These are phyloP conservation scores for Ectropis grisescens DNA, from an alignment of 1,140 invertebrate genomes.

Conservation along the genomic window DNA sequence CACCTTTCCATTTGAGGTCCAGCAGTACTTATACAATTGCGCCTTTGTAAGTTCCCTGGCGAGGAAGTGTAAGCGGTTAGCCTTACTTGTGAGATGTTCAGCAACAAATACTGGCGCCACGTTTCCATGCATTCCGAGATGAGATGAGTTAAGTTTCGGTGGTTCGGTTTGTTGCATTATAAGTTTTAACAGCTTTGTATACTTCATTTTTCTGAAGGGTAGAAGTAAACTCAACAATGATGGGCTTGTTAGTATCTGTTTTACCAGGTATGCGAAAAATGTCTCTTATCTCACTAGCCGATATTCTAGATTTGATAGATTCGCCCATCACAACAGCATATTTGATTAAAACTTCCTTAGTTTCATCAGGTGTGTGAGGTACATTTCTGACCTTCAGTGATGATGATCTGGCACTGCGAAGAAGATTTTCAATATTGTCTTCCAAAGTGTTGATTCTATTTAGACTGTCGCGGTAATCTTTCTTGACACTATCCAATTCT, in stretches of 20 bases:
- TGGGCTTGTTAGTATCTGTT: not conserved
- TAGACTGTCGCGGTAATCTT: too few relatives aligned
- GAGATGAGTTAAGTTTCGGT: not conserved
- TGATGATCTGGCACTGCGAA: too few relatives aligned
- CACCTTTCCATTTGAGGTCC: not conserved
- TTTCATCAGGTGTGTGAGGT: not conserved
- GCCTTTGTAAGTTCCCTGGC: not conserved
- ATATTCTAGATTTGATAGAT: too few relatives aligned
- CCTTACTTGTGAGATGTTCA: not conserved
- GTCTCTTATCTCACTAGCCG: too few relatives aligned
- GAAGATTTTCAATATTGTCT: too few relatives aligned
- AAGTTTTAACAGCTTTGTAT: not conserved
- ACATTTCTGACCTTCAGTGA: not conserved
- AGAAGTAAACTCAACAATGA: not conserved
- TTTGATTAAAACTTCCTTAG: not conserved
- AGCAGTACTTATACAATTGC: not conserved
- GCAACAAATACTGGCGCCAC: not conserved
- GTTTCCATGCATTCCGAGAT: not conserved
- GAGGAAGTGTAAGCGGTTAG: not conserved
- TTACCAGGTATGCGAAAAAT: conserved; percentile 1
- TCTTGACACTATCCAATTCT: too few relatives aligned
- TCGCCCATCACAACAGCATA: not conserved
- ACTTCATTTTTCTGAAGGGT: not conserved
- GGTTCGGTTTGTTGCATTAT: not conserved
- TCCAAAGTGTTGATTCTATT: too few relatives aligned